phyloP scores from a whole-genome alignment of 2,888 invertebrate genomes.

The Pachliopta kotzebuea region DNA sequence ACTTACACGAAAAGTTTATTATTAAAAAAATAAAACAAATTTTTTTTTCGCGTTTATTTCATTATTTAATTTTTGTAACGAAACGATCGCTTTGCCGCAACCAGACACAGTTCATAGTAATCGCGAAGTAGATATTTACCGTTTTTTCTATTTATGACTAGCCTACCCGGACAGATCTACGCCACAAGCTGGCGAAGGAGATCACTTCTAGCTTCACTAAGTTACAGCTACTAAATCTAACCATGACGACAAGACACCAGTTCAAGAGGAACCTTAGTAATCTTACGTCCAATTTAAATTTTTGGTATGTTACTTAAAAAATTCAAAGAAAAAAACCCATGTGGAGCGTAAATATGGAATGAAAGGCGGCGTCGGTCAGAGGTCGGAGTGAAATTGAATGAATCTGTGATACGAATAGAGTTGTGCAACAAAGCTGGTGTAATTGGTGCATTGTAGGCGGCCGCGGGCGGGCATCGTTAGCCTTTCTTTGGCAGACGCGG shows the following conservation, averaged over 20 bases:
- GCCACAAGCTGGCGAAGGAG: no score
- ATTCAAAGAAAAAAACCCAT: slow-evolving; percentile 16
- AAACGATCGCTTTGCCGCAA: no score
- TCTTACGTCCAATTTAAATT: neutral
- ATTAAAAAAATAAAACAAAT: neutral
- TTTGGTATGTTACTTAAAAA: neutral
- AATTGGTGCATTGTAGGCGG: slow-evolving; percentile 73
- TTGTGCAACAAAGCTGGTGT: slow-evolving; percentile 63
- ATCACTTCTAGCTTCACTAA: no score
- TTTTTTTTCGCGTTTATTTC: neutral
- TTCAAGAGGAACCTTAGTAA: no score
- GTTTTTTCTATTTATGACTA: no score
- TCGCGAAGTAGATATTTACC: no score
- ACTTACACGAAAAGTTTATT: neutral
- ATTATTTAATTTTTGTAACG: no score
- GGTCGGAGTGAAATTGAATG: slow-evolving; percentile 42
- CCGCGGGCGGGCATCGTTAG: slow-evolving; percentile 72
- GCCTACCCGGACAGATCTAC: no score
- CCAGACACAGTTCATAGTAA: no score
- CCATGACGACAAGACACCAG: no score
- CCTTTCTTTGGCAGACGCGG: slow-evolving; percentile 74
- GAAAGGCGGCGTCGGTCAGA: slow-evolving; percentile 45
- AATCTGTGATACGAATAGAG: slow-evolving; percentile 42
- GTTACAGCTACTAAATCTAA: no score
- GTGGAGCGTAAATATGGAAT: slow-evolving; percentile 32